Conservation (phyloP, 2,888 invertebrate genomes). For the Steromphala cineraria region DNA sequence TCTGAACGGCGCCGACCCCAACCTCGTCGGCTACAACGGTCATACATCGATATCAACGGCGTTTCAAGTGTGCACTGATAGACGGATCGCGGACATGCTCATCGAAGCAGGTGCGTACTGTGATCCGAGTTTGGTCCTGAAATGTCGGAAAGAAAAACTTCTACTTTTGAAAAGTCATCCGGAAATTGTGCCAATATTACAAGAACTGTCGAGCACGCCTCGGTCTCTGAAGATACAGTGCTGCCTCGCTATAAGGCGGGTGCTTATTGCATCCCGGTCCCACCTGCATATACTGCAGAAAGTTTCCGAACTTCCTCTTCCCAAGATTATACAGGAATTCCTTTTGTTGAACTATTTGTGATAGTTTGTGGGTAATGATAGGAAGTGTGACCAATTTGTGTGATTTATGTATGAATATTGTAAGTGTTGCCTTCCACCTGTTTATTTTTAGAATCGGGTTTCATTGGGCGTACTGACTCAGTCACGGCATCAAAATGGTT, state of each 20-base stretch:
- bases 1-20: conserved; percentile 64
- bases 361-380: not conserved
- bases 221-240: conserved; percentile 51
- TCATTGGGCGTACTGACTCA: too few relatives aligned
- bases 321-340: conserved; percentile 57
- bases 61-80: conserved; percentile 46
- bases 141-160: conserved; percentile 54
- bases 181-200: conserved; percentile 44
- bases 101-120: conserved; percentile 55
- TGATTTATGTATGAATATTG: too few relatives aligned
- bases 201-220: conserved; percentile 45
- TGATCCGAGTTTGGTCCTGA: conserved; percentile 47
- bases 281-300: conserved; percentile 54
- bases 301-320: conserved; percentile 54
- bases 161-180: conserved; percentile 49
- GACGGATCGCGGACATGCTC: conserved; percentile 52
- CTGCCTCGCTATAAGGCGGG: conserved; percentile 50
- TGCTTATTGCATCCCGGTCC: conserved; percentile 39
- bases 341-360: conserved; percentile 55
- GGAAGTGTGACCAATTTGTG: too few relatives aligned
- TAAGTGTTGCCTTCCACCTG: too few relatives aligned
- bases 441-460: too few relatives aligned
- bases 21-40: conserved; percentile 60
- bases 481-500: too few relatives aligned
- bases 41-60: conserved; percentile 62